Evolutionary conservation across 2,888 invertebrate genomes (phyloP).

Genomic region (Latrodectus hesperus): DNA sequence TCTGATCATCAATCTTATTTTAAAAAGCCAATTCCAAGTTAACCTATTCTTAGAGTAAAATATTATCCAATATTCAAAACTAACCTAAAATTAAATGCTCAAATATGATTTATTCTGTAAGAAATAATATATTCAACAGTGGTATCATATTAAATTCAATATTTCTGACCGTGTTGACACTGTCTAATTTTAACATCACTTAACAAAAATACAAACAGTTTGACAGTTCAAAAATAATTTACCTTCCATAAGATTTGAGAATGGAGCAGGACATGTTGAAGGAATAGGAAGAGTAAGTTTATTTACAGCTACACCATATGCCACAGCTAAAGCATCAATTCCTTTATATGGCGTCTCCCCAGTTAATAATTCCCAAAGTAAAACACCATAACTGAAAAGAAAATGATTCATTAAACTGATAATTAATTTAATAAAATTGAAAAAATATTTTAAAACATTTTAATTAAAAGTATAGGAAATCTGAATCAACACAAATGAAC

Average conservation of each 20-base stretch:
- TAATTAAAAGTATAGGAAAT: background rate
- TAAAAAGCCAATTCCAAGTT: too few relatives aligned
- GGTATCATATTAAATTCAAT: background rate
- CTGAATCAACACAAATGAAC: background rate
- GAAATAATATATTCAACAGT: too few relatives aligned
- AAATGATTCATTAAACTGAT: background rate
- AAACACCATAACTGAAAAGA: conserved; percentile 75
- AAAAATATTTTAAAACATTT: too few relatives aligned
- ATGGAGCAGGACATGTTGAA: conserved; percentile 92
- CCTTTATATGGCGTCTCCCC: conserved; percentile 98
- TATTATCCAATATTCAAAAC: too few relatives aligned
- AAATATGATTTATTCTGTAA: too few relatives aligned
- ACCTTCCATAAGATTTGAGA: conserved; percentile 96
- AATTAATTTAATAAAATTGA: background rate
- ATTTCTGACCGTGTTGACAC: background rate
- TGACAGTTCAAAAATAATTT: conserved; percentile 72
- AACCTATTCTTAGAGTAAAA: too few relatives aligned
- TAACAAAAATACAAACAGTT: background rate
- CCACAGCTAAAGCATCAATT: conserved; percentile 94
- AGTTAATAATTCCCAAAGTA: conserved; percentile 96
- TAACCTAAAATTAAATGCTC: too few relatives aligned
- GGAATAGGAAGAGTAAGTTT: conserved; percentile 96
- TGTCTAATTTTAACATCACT: background rate
- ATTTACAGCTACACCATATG: conserved; percentile 96
- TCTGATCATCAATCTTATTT: too few relatives aligned